Evolutionary conservation across 2,797 vertebrate genomes (phyloP), one percentile per base, ranked within the genome.

Genomic region (Cetoscarus ocellatus): DNA sequence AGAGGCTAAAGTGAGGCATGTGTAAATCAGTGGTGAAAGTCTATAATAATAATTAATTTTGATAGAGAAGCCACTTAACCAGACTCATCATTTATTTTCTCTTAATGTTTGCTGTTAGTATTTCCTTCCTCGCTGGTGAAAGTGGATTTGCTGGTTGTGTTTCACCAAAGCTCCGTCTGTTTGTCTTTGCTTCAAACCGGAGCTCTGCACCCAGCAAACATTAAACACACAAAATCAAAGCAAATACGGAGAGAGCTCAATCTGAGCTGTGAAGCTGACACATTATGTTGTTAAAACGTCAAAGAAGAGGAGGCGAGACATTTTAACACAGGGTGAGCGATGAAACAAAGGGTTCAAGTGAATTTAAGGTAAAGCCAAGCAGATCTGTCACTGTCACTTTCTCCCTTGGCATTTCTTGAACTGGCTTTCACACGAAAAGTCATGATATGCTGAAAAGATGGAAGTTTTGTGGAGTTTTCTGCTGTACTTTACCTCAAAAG

Each of bases 281-380:
- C 53, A 38, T 76, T 72, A 73, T 5, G 7, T 64, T 67, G 69
- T 80, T 70, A 70, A 84, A 79, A 79, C 77, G 73, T 85, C 77
- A 80, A 15, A 14, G 50, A 67, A 59, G 38, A 67, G 53, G 55
- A 64, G 70, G 54, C 8, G 0, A 67, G 72, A 72, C 50, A 34
- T 19, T 70, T 79, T 19, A 48, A 59, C 48, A 3, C 54, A 10
- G 62, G 53, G 39, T 74, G 82, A 77, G 77, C 56, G 70, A 86
- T 82, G 80, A 80, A 78, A 76, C 70, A 39, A 71, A 55, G 62
- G 53, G 38, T 77, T 84, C 39, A 18, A 79, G 67, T 14, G 65
- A 71, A 66, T 77, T 68, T 67, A 70, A 59, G 15, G 15, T 48
- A 19, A 60, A 64, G 58, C 43, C 48, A 5, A 44, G 60, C n/a